phyloP scores from a whole-genome alignment of 2,113 vertebrate species.

The Chamaea fasciata region DNA sequence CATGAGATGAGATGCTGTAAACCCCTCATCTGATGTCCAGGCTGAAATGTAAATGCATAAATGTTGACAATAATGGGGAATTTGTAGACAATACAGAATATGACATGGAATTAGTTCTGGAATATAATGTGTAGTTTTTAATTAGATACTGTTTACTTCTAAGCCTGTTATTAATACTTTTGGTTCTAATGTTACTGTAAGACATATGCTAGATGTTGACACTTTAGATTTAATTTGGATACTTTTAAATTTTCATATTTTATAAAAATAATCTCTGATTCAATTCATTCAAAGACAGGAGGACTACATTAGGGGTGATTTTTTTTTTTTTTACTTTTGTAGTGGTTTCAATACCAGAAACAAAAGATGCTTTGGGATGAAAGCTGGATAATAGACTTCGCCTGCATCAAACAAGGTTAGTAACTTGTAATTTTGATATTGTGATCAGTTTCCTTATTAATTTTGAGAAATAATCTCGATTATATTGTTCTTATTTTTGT shows the following conservation, averaged over 20 bases:
- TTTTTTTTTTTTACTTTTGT: not conserved
- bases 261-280: not conserved
- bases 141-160: not conserved
- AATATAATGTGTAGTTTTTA: not conserved
- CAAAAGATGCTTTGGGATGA: constrained; percentile 86
- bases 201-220: not conserved
- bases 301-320: not conserved
- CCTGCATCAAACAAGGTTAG: constrained; percentile 79
- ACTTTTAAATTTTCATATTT: not conserved
- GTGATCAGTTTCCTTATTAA: not conserved
- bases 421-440: not conserved
- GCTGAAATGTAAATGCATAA: not conserved
- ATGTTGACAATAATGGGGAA: not conserved
- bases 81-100: not conserved
- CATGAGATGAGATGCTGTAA: not conserved
- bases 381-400: constrained; percentile 85
- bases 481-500: not conserved
- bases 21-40: not conserved
- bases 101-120: not conserved
- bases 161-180: not conserved
- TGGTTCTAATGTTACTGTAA: not conserved
- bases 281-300: not conserved
- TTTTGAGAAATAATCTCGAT: not conserved
- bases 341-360: constrained; percentile 86
- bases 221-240: not conserved